Base-by-base conservation (phyloP, 2,888 invertebrate genomes). In the Criorhina ranunculi region DNA sequence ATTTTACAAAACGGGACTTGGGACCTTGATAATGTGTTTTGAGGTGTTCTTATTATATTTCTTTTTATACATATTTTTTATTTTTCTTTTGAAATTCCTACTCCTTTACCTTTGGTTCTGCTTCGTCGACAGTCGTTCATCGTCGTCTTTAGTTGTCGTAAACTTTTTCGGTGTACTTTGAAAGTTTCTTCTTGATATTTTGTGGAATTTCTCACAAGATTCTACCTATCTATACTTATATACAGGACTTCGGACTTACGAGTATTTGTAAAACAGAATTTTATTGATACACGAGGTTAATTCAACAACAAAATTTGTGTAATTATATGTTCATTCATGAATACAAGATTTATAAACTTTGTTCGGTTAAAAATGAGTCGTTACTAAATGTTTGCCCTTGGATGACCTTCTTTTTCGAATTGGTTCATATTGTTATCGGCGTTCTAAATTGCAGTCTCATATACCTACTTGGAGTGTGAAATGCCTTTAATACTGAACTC, bases 1-100 rank as follows among this genome's bases (percentile, higher is more conserved):
- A 86, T 86, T 86, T 86, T 72, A 81, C 72, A 77, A 86, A 86
- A 86, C 81, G 86, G 86, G 81, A 86, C 81, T 86, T 86, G 81
- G 86, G 81, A 81, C 83, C 70, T 87, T 80, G 78, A 75, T 79
- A 82, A 87, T 75, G 82, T 86, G 75, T 76, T 75, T 70, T 64
- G 70, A 83, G 72, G 72, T 86, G 77, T 86, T 86, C 69, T 83
- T 78, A 24, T 73, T 60, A 60, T 49, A 24, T 24, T 24, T 24
- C 24, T 57, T 37, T 66, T 49, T 57, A 46, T 66, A 46, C 6
- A 12, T 29, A 53, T 42, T 31, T 60, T 76, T 67, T 75, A 53
- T 67, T 42, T 69, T 31, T 67, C 8, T 42, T 33, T 67, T 33
- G 37, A 66, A 59, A 60, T 82, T 77, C 66, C 77, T 37, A 59